Conservation (phyloP, 2,113 vertebrate species). For the Paramisgurnus dabryanus region DNA sequence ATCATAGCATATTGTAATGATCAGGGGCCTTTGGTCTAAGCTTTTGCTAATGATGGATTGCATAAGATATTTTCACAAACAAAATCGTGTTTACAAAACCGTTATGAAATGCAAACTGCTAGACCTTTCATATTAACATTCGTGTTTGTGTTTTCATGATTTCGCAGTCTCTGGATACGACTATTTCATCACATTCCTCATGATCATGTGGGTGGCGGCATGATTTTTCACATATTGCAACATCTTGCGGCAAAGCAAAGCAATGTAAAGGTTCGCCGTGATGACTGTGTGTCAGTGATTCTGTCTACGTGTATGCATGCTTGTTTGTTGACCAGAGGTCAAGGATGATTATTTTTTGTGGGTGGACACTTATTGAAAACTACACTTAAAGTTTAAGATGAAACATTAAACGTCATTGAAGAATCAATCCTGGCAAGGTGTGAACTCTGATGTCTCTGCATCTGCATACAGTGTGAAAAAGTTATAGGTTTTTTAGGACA, state of each 20-base stretch:
- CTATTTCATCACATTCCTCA: neutral
- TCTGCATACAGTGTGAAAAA: neutral
- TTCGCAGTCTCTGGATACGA: neutral
- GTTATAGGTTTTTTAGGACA: neutral
- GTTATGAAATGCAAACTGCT: neutral
- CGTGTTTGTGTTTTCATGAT: slow-evolving; percentile 4
- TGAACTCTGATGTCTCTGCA: neutral
- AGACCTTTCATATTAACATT: neutral
- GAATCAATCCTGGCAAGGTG: neutral
- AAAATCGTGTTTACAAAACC: neutral
- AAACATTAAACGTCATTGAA: slow-evolving; percentile 3
- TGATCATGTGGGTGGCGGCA: slow-evolving; percentile 1
- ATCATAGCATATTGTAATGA: neutral
- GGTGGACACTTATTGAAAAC: slow-evolving; percentile 26
- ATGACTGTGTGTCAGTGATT: neutral
- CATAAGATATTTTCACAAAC: neutral
- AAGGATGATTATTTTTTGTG: slow-evolving; percentile 8
- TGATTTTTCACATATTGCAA: slow-evolving; percentile 9
- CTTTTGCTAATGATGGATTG: slow-evolving; percentile 2
- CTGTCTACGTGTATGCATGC: neutral
- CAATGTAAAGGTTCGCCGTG: neutral
- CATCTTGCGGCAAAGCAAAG: neutral
- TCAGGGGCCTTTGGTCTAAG: neutral
- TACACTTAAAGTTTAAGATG: neutral
- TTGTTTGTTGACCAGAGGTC: slow-evolving; percentile 15